A percentile compares a stretch with the other conserved stretches of the same genome.
These are phyloP conservation scores for Balanococcus diminutus DNA, from an alignment of 2,888 invertebrate genomes.

Conservation along the genomic window DNA sequence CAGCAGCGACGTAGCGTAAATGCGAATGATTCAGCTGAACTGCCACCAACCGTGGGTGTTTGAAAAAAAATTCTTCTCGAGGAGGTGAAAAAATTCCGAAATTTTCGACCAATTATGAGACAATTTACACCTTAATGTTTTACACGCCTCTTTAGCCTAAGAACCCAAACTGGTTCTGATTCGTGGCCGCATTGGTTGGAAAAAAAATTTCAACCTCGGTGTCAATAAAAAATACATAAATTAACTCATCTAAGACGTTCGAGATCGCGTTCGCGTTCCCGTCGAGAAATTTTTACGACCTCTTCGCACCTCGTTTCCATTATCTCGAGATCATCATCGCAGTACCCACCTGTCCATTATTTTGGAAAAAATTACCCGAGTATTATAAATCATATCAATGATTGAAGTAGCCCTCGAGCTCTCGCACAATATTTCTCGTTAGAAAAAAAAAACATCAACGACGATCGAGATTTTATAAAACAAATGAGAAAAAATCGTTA, in stretches of 20 bases:
- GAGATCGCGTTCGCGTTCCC: not conserved
- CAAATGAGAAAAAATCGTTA: too few relatives aligned
- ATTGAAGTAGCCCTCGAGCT: not conserved
- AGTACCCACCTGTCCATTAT: not conserved
- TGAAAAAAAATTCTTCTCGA: not conserved
- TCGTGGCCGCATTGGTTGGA: not conserved
- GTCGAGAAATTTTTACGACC: conserved; percentile 4
- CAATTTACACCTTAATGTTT: not conserved
- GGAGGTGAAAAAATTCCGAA: not conserved
- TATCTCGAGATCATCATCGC: not conserved
- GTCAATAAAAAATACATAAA: conserved; percentile 6
- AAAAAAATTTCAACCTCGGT: not conserved
- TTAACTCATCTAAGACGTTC: not conserved
- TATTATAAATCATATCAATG: not conserved
- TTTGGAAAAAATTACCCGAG: not conserved
- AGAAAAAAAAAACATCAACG: not conserved
- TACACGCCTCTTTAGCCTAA: not conserved
- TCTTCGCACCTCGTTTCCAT: conserved; percentile 16
- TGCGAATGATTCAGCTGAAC: conserved; percentile 21
- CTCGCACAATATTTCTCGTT: not conserved
- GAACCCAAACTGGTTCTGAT: not conserved
- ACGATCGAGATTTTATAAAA: too few relatives aligned
- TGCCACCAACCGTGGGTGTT: not conserved
- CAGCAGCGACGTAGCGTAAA: not conserved
- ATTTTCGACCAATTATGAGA: not conserved